These are phyloP conservation scores for Bimastos eiseni DNA, from an alignment of 2,888 invertebrate species.

Conservation along the genomic window DNA sequence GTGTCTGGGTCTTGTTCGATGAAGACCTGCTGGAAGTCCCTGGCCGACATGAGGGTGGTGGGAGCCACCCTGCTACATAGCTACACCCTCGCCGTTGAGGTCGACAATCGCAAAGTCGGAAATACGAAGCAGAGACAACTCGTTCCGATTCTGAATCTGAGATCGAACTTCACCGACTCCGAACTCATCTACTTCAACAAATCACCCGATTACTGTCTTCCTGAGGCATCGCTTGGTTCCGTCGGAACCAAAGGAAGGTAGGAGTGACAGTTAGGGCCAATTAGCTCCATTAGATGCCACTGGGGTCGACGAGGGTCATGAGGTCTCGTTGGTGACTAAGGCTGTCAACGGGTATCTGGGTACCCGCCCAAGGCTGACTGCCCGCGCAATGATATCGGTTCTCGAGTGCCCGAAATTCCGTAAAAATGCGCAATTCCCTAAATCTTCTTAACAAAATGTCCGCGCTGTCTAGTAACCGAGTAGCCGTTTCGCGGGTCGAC, in stretches of 20 bases:
- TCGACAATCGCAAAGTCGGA: not conserved
- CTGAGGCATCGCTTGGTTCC: conserved; percentile 75
- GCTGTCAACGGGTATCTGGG: too few species aligned
- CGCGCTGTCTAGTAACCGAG: too few species aligned
- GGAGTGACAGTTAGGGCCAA: conserved; percentile 41
- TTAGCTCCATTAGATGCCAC: not conserved
- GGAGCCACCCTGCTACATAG: conserved; percentile 30
- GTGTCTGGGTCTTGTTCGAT: conserved; percentile 94
- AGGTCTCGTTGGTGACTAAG: not conserved
- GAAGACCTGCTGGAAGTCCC: conserved; percentile 93
- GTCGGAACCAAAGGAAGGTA: conserved; percentile 79
- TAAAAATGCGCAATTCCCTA: too few species aligned
- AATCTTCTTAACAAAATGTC: too few species aligned
- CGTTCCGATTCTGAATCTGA: conserved; percentile 22
- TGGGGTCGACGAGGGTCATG: not conserved
- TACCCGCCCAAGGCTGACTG: too few species aligned
- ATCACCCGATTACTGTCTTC: conserved; percentile 81
- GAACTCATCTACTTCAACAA: conserved; percentile 77
- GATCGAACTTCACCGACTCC: conserved; percentile 63
- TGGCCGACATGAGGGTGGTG: conserved; percentile 66
- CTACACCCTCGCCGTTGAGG: conserved; percentile 36
- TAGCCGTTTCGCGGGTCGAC: too few species aligned
- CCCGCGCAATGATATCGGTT: too few species aligned
- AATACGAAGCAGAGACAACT: conserved; percentile 19
- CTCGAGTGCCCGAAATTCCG: too few species aligned